Evolutionary conservation across 2,888 invertebrate genomes (phyloP).

Genomic region (Leucania comma): DNA sequence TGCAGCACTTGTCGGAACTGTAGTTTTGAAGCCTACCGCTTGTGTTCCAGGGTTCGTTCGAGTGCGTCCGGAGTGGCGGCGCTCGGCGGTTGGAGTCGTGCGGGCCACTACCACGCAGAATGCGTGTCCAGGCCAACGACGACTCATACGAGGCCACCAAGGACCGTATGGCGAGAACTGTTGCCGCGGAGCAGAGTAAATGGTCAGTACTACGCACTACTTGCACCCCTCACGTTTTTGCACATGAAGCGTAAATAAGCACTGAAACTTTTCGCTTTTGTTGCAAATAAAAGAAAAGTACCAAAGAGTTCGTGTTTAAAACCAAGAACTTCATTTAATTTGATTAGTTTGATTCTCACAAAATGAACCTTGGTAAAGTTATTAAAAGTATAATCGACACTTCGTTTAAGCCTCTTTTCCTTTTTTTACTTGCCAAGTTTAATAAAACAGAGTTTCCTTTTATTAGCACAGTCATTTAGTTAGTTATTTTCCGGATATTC

Average conservation of each 20-base stretch:
- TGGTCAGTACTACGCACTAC: conserved; percentile 90
- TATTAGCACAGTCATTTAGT: conserved; percentile 5
- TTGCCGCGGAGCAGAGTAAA: conserved; percentile 98
- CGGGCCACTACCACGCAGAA: conserved; percentile 96
- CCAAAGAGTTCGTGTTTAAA: background rate
- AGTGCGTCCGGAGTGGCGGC: conserved; percentile 93
- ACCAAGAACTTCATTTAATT: conserved; percentile 4
- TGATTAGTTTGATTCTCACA: conserved; percentile 16
- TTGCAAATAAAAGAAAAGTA: conserved; percentile 1
- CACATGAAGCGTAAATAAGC: conserved; percentile 7
- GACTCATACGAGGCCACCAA: conserved; percentile 98
- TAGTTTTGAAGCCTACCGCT: conserved; percentile 11
- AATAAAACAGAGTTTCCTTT: conserved; percentile 18
- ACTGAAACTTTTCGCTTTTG: conserved; percentile 9
- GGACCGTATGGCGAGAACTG: conserved; percentile 97
- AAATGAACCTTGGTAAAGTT: conserved; percentile 25
- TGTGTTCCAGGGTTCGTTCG: conserved; percentile 95
- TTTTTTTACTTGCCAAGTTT: conserved; percentile 25
- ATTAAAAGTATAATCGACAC: conserved; percentile 34
- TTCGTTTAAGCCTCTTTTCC: conserved; percentile 14
- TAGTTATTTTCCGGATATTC: conserved; percentile 5
- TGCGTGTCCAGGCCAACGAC: conserved; percentile 98
- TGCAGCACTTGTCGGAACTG: background rate
- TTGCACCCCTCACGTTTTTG: conserved; percentile 13
- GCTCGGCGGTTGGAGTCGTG: conserved; percentile 94